A percentile compares a stretch with the other conserved stretches of the same genome.
Conservation (phyloP, 2,888 invertebrate species). For the Hymenopus coronatus region DNA sequence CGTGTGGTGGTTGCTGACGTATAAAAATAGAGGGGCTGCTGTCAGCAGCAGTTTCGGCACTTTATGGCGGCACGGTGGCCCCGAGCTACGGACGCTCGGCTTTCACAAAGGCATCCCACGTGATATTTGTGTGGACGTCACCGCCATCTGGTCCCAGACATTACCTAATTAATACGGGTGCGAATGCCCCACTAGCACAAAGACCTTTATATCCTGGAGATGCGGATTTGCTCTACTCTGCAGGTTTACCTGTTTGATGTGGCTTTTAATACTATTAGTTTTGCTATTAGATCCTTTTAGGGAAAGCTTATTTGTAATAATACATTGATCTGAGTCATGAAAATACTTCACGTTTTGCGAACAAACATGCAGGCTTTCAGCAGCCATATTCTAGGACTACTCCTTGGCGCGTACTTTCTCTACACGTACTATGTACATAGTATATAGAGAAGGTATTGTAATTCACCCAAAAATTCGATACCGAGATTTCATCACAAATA, state of each 20-base stretch:
- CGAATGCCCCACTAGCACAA: not conserved
- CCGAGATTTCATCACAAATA: too few relatives aligned
- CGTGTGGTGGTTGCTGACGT: too few relatives aligned
- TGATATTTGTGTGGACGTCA: not conserved
- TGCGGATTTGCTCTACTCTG: not conserved
- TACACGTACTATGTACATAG: too few relatives aligned
- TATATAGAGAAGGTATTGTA: too few relatives aligned
- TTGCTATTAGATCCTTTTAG: too few relatives aligned
- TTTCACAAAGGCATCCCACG: not conserved
- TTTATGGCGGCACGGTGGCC: not conserved
- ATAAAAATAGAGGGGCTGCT: not conserved
- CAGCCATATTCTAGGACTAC: too few relatives aligned
- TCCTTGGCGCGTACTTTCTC: too few relatives aligned
- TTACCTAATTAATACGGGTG: not conserved
- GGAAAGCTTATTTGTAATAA: too few relatives aligned
- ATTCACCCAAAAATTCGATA: too few relatives aligned
- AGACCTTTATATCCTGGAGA: not conserved
- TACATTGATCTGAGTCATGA: too few relatives aligned
- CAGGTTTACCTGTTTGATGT: not conserved
- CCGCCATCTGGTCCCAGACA: not conserved
- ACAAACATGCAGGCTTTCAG: too few relatives aligned
- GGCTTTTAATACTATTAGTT: not conserved
- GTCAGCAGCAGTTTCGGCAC: not conserved
- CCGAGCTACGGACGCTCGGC: not conserved
- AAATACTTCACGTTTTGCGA: too few relatives aligned